Conservation (phyloP, 1,140 invertebrate genomes). For the Riptortus pedestris region DNA sequence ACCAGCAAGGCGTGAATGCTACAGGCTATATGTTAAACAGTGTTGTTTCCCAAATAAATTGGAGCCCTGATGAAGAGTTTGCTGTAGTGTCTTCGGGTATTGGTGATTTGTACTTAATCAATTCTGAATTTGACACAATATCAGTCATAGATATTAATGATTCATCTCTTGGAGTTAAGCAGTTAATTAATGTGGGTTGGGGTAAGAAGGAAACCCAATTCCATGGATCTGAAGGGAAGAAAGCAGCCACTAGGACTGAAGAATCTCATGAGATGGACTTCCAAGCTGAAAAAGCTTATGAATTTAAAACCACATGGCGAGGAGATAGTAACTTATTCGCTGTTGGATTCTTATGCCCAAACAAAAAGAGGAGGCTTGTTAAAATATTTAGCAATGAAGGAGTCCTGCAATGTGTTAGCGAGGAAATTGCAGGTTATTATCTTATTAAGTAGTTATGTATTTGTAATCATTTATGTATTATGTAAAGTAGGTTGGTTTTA, state of each 20-base stretch:
- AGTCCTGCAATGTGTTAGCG: slow-evolving; percentile 57
- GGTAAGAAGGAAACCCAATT: slow-evolving; percentile 93
- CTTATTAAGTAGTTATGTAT: no score
- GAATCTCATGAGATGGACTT: slow-evolving; percentile 30
- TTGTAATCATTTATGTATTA: no score
- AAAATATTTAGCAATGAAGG: slow-evolving; percentile 67
- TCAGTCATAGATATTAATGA: background rate
- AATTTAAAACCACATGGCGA: slow-evolving; percentile 63
- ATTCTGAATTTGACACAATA: background rate
- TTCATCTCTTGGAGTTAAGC: slow-evolving; percentile 47
- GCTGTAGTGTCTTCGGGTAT: background rate
- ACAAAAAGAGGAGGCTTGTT: slow-evolving; percentile 42
- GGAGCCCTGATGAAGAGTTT: slow-evolving; percentile 14
- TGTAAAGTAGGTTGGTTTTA: no score
- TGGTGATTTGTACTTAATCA: background rate
- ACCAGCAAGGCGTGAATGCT: background rate
- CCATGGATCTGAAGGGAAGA: slow-evolving; percentile 55
- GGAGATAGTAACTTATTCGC: slow-evolving; percentile 74
- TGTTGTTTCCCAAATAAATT: background rate
- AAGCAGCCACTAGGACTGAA: slow-evolving; percentile 30
- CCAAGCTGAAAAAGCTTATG: slow-evolving; percentile 41
- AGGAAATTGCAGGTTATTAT: slow-evolving; percentile 51
- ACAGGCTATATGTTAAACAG: background rate
- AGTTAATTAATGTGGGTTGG: slow-evolving; percentile 83
- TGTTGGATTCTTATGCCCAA: slow-evolving; percentile 49